Evolutionary conservation across 2,888 invertebrate species (phyloP), one percentile per base, ranked within the genome.

Genomic region (Chouioia cunea): DNA sequence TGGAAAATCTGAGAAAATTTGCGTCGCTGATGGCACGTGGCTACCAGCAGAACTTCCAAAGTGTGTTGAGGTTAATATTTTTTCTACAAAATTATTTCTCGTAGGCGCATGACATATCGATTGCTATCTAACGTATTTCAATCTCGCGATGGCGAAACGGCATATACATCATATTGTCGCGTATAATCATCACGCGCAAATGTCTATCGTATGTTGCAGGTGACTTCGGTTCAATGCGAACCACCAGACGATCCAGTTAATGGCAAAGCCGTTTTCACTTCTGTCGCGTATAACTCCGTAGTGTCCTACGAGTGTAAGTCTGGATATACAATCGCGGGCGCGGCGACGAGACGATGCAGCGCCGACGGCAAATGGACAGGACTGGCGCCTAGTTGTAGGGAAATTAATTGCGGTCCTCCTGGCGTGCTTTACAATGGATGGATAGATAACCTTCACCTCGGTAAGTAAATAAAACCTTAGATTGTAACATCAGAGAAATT

Each of bases 361-460:
- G 95, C 97, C 0, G 97, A 98, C 86, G 93, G 94, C 83, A 93
- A 93, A 82, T 99, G 99, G 99, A 93, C 95, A 22, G 98, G 97
- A 47, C 89, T 91, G n/a, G 91, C 94, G 78, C 97, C 98, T 1
- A 88, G 89, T 77, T 99, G 99, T 85, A 96, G 96, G 91, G 99
- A 98, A 89, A 97, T 99, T 81, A 96, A 98, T 87, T 99, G 99
- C 86, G 97, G 97, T 0, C 92, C 94, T 79, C 97, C 98, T 0
- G 97, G 97, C 2, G 91, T 93, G 58, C 90, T 99, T 10, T 96
- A 95, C 90, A 98, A 99, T 83, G 99, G 99, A 3, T 98, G 97
- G 94, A 89, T 93, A 79, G 96, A 96, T 86, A 95, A 95, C 83
- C 93, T 94, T 71, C 95, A 95, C 77, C 90, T 91, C 44, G 85